phyloP scores from a whole-genome alignment of 2,888 invertebrate genomes.

The Scaptomyza flava region DNA sequence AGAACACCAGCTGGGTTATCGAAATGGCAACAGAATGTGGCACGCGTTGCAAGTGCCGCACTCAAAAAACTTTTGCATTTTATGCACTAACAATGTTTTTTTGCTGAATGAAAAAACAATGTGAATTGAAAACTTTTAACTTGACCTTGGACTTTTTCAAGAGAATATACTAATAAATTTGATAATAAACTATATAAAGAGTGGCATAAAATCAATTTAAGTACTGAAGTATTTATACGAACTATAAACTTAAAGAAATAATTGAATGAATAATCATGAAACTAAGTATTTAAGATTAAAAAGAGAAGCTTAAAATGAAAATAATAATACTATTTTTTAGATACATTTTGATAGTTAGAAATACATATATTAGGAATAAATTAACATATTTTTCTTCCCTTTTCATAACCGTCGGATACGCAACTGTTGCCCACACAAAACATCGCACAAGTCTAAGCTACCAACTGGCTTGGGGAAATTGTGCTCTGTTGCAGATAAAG shows the following conservation, averaged over 20 bases:
- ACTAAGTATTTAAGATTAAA: too few relatives aligned
- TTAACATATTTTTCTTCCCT: too few relatives aligned
- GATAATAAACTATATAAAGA: not conserved
- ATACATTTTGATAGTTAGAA: too few relatives aligned
- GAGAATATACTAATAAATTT: not conserved
- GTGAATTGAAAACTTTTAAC: slow-evolving; percentile 2
- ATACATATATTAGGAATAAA: too few relatives aligned
- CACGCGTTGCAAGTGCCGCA: slow-evolving; percentile 42
- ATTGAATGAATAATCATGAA: too few relatives aligned
- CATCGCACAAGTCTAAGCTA: not conserved
- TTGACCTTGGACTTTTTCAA: not conserved
- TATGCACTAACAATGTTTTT: slow-evolving; percentile 6
- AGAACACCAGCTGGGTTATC: slow-evolving; percentile 23
- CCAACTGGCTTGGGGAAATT: not conserved
- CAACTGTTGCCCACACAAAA: slow-evolving; percentile 6
- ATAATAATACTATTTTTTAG: too few relatives aligned
- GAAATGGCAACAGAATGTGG: slow-evolving; percentile 18
- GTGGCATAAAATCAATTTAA: too few relatives aligned
- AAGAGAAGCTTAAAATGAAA: not conserved
- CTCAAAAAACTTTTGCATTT: slow-evolving; percentile 26
- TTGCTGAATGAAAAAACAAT: not conserved
- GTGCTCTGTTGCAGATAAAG: slow-evolving; percentile 19
- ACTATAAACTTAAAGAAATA: too few relatives aligned
- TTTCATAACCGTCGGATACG: not conserved
- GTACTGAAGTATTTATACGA: too few relatives aligned